phyloP scores from a whole-genome alignment of 2,113 vertebrate species.

The Crocuta crocuta region DNA sequence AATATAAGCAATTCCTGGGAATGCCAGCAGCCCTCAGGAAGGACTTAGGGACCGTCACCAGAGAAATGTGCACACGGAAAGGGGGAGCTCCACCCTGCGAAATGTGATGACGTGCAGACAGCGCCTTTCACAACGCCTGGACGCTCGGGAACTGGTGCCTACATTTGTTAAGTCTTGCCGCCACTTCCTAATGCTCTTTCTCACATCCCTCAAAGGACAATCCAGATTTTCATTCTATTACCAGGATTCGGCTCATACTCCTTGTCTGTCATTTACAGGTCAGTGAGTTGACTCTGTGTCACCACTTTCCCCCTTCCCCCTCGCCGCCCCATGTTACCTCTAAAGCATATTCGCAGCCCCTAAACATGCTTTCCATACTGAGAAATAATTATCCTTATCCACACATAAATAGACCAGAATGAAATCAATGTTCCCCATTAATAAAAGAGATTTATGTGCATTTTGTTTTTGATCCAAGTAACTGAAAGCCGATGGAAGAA shows the following conservation, averaged over 20 bases:
- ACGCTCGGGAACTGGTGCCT: background rate
- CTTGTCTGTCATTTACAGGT: background rate
- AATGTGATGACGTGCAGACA: fast-evolving
- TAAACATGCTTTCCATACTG: background rate
- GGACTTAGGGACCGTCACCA: background rate
- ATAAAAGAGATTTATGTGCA: background rate
- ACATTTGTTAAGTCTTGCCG: background rate
- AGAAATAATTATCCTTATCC: background rate
- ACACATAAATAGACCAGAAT: constrained; percentile 20
- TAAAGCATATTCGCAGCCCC: background rate
- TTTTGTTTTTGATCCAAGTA: constrained; percentile 33
- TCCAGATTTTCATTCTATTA: background rate
- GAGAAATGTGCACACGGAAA: background rate
- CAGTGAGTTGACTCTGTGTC: background rate
- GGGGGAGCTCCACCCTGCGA: background rate
- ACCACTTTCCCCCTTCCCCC: background rate
- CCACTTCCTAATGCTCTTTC: background rate
- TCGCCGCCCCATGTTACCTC: background rate
- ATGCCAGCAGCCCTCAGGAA: background rate
- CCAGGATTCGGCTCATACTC: background rate
- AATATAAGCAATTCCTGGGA: background rate
- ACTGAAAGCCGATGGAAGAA: constrained; percentile 29
- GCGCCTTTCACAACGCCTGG: background rate
- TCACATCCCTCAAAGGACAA: background rate
- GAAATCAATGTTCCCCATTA: constrained; percentile 46